Base-by-base conservation (phyloP, 2,113 vertebrate genomes). In the Gadus chalcogrammus region DNA sequence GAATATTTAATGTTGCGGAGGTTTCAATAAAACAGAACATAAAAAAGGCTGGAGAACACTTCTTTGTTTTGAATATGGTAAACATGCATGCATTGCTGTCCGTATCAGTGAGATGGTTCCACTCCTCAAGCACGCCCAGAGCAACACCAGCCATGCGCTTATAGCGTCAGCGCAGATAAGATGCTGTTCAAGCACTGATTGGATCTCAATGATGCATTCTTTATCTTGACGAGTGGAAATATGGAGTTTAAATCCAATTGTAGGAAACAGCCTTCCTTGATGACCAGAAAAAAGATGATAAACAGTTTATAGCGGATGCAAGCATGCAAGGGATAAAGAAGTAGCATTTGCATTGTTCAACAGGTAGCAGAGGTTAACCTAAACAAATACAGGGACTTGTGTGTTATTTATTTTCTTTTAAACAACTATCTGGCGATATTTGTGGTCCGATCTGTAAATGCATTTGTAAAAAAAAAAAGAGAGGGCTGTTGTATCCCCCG, bases 1-100 rank as follows among this genome's bases (percentile, higher is more conserved):
- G 67, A 82, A 88, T 85, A 84, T 84, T 86, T 87, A 48, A 88
- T 84, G 38, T 67, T 48, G 31, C 20, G 9, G 42, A 13, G 61
- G 68, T 85, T 82, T 55, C 75, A 79, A 70, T 84, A 79, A 83
- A 83, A 31, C 68, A 65, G 35, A 76, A 55, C 64, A 59, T 18
- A 24, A 73, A 79, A 82, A 61, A 63, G 59, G 65, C 60, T 69
- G 66, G 42, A 58, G 74, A 75, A 70, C 62, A 16, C 6, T 78
- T 78, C 77, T 83, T 48, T 0, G 42, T 83, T 81, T 73, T 70
- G 74, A 77, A 75, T 48, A 67, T 62, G 78, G 8, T 16, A 17
- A 52, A 60, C 67, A 71, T 78, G 79, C 55, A 8, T 67, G 69
- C 65, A 70, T 38, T 11, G 38, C 38, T 11, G 38, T 42, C 38